Evolutionary conservation across 2,113 vertebrate species (phyloP).

Genomic region (Nothoprocta perdicaria): DNA sequence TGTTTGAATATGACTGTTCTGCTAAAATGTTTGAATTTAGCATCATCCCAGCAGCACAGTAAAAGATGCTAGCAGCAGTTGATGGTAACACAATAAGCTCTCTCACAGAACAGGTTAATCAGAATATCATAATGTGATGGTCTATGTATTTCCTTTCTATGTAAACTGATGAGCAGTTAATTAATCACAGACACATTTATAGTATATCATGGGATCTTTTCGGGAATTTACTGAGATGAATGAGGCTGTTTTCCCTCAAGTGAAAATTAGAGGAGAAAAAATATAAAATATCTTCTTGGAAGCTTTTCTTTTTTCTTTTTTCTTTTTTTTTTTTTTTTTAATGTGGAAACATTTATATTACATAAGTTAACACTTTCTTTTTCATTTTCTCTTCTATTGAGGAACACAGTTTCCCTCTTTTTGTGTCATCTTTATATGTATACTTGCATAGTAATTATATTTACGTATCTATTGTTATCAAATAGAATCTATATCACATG

Average conservation of each 20-base stretch:
- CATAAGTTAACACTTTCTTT: background rate
- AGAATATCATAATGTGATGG: background rate
- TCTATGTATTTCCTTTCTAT: background rate
- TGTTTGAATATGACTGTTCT: background rate
- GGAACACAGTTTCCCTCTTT: background rate
- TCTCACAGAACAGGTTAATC: background rate
- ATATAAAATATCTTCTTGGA: background rate
- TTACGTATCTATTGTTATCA: background rate
- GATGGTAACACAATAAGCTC: background rate
- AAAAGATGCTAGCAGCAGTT: background rate
- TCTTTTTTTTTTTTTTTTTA: background rate
- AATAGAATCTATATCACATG: background rate
- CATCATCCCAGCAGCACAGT: background rate
- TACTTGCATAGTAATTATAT: background rate
- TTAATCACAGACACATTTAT: background rate
- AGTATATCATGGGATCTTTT: background rate
- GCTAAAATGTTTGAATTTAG: background rate
- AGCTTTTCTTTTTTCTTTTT: background rate
- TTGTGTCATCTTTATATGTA: background rate
- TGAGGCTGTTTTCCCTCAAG: background rate
- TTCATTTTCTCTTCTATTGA: background rate
- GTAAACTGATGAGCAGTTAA: background rate
- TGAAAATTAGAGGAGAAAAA: background rate
- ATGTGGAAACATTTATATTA: background rate
- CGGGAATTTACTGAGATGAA: background rate